A percentile compares a stretch with the other conserved stretches of the same genome.
Evolutionary conservation across 2,113 vertebrate genomes (phyloP).

Genomic region (Capreolus pygargus): DNA sequence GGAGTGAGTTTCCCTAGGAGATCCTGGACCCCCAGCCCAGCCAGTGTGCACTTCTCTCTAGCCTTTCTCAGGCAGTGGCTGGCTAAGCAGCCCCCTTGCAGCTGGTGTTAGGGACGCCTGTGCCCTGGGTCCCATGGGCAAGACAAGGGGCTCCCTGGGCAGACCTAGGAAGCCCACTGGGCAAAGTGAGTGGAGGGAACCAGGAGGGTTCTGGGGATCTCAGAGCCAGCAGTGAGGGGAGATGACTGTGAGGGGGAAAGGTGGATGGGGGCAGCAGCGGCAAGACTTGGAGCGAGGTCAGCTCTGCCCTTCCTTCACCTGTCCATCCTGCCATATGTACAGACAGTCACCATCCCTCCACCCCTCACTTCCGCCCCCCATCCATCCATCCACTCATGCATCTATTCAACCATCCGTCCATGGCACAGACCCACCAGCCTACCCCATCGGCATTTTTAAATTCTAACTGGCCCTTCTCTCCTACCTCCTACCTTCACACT

Average conservation of each 20-base stretch:
- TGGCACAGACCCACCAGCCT: background rate
- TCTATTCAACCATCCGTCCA: background rate
- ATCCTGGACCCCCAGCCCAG: background rate
- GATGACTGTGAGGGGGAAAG: background rate
- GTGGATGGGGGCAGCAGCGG: accelerated
- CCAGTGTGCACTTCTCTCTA: accelerated
- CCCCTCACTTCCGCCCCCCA: too few species aligned
- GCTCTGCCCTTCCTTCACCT: background rate
- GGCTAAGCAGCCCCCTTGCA: background rate
- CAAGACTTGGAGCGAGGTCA: background rate
- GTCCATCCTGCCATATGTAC: background rate
- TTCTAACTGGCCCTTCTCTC: background rate
- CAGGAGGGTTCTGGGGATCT: background rate
- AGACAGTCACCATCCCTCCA: background rate
- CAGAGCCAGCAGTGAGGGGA: background rate
- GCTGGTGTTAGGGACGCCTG: background rate
- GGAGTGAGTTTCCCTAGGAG: background rate
- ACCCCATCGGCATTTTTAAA: background rate
- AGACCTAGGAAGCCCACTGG: background rate
- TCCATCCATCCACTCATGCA: background rate
- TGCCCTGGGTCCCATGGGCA: background rate
- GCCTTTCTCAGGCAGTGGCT: background rate
- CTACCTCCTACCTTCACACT: background rate
- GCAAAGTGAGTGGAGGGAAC: background rate
- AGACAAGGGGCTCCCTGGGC: background rate